Base-by-base conservation (phyloP, 2,113 vertebrate species). In the Serinus canaria region DNA sequence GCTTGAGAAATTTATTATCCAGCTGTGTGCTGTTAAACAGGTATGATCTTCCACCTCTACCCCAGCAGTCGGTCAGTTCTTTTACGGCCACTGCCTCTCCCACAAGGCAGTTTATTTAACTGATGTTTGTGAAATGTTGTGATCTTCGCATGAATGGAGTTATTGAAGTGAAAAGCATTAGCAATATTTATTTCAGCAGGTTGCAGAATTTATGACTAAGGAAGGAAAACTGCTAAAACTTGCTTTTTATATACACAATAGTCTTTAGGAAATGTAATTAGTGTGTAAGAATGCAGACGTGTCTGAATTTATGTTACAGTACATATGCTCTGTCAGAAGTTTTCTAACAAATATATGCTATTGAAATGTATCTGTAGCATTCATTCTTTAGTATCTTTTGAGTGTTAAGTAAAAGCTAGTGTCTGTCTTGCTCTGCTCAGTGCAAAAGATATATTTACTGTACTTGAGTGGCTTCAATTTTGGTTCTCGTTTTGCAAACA, bases 181-280 rank as follows among this genome's bases (percentile, higher is more conserved):
- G 55, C 77, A 87, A 30, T 94, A 67, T 93, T 95, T 96, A 88
- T 90, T 96, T 95, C 62, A 58, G 64, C 59, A 31, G 27, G n/a
- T 62, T 78, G 76, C 0, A 1, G 76, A 68, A 75, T 82, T 94
- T 91, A 81, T 92, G 58, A 53, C 72, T 77, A 22, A 80, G 73
- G 87, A 88, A 75, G 87, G 43, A 90, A 83, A 92, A 90, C 88
- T 82, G 58, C 95, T 89, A 92, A 90, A 92, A 83, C 86, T 87
- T 87, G 85, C 47, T 81, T 83, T 90, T 77, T 72, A 8, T 23
- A 21, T 55, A 28, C 62, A 92, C 66, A 83, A 6, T 84, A 68
- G 55, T 60, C 80, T 90, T 95, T 81, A 89, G 87, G 73, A 92
- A 86, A 80, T 43, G 47, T 63, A 46, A 72, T 69, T 77, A 0